A percentile compares a stretch with the other conserved stretches of the same genome.
phyloP scores from a whole-genome alignment of 2,797 vertebrate species.

The Cetoscarus ocellatus region DNA sequence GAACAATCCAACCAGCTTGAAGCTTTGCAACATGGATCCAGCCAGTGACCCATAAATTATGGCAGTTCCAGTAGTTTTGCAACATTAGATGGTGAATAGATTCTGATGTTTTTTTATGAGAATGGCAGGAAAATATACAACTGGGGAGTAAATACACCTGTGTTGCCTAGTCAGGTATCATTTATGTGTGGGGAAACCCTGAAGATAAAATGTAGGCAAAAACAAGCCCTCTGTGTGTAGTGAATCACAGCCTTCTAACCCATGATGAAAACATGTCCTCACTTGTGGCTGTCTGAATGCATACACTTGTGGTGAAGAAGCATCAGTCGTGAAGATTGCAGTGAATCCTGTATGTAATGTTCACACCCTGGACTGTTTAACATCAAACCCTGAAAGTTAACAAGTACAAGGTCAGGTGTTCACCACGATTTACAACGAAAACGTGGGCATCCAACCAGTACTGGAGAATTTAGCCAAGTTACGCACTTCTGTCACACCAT shows the following conservation, averaged over 20 bases:
- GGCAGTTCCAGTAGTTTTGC: too few species aligned
- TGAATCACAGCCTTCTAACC: not conserved
- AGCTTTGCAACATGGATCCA: too few species aligned
- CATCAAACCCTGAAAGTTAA: not conserved
- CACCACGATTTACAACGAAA: not conserved
- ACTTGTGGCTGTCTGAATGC: constrained; percentile 4
- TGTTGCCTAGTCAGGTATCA: too few species aligned
- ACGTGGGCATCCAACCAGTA: not conserved
- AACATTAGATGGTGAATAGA: too few species aligned
- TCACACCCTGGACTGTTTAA: not conserved
- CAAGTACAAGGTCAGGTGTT: not conserved
- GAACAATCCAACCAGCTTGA: too few species aligned
- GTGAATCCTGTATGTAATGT: not conserved
- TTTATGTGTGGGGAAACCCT: not conserved
- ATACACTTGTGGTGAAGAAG: not conserved
- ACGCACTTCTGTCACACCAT: not conserved
- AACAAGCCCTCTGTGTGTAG: not conserved
- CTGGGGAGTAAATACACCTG: too few species aligned
- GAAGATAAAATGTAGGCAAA: not conserved
- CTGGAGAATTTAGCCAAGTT: not conserved
- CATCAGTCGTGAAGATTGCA: not conserved
- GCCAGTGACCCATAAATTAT: too few species aligned
- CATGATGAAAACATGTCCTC: not conserved
- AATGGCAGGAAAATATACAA: too few species aligned
- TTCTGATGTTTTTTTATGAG: too few species aligned